Conservation (phyloP, 2,797 vertebrate species). For the Argentina silus region DNA sequence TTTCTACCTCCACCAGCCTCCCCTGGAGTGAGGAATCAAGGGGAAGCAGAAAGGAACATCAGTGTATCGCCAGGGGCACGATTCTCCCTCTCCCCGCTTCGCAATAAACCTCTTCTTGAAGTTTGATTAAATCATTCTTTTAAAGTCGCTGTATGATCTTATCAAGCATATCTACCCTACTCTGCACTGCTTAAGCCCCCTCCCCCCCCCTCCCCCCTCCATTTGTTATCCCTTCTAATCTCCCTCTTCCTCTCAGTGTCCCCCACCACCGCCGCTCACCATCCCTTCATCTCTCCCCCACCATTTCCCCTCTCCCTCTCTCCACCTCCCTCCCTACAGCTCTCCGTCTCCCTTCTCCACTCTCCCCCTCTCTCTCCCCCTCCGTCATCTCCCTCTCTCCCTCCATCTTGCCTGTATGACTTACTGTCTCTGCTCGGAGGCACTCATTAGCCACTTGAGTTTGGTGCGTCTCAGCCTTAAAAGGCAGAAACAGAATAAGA, state of each 20-base stretch:
- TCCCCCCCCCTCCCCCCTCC: constrained; percentile 33
- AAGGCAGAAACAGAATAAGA: constrained; percentile 76
- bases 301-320: constrained; percentile 3
- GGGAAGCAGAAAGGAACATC: neutral
- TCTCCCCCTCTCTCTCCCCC: neutral
- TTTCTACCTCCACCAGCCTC: no score
- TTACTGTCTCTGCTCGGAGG: constrained; percentile 67
- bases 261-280: constrained; percentile 44
- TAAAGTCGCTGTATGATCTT: constrained; percentile 71
- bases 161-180: constrained; percentile 55
- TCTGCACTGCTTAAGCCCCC: constrained; percentile 37
- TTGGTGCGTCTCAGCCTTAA: constrained; percentile 66
- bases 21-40: neutral
- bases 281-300: neutral
- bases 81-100: neutral
- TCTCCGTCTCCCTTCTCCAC: neutral
- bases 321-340: neutral
- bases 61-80: neutral
- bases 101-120: constrained; percentile 42
- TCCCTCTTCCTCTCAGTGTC: constrained; percentile 57
- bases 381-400: constrained; percentile 7
- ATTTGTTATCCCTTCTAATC: constrained; percentile 66
- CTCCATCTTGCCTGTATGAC: constrained; percentile 51
- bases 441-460: constrained; percentile 76
- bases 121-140: constrained; percentile 76